phyloP scores from a whole-genome alignment of 2,113 vertebrate species.

The Narcine bancroftii region DNA sequence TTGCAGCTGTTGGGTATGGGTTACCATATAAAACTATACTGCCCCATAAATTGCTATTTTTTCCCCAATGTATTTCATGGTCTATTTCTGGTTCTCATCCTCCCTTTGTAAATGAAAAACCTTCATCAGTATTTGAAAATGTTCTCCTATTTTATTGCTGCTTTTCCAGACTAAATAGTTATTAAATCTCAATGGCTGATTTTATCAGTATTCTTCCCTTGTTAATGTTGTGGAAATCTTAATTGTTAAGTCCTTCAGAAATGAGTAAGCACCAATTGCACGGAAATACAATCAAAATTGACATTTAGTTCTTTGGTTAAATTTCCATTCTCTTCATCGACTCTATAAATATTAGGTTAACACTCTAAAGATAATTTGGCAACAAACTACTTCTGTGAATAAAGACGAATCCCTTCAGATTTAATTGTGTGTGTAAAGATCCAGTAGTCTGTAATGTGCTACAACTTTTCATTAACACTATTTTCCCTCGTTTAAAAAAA shows the following conservation, averaged over 20 bases:
- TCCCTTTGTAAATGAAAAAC: constrained; percentile 4
- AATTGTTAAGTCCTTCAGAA: background rate
- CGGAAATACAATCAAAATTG: background rate
- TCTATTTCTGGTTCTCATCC: background rate
- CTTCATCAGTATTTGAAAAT: constrained; percentile 15
- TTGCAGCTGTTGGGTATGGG: constrained; percentile 39
- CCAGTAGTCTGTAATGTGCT: background rate
- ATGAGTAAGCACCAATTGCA: constrained; percentile 6
- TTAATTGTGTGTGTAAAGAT: background rate
- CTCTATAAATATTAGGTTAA: background rate
- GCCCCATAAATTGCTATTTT: constrained; percentile 18
- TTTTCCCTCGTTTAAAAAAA: background rate
- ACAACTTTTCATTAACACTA: background rate
- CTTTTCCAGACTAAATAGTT: constrained; percentile 26
- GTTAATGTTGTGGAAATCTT: constrained; percentile 5
- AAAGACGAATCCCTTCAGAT: background rate
- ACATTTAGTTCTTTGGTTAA: background rate
- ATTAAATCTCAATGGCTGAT: background rate
- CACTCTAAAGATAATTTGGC: background rate
- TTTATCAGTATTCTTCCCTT: constrained; percentile 6
- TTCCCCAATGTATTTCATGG: background rate
- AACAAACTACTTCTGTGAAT: background rate
- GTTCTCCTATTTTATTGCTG: background rate
- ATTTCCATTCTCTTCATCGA: background rate
- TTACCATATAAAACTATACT: constrained; percentile 26